phyloP scores from a whole-genome alignment of 2,113 vertebrate genomes.

The Rutilus rutilus region DNA sequence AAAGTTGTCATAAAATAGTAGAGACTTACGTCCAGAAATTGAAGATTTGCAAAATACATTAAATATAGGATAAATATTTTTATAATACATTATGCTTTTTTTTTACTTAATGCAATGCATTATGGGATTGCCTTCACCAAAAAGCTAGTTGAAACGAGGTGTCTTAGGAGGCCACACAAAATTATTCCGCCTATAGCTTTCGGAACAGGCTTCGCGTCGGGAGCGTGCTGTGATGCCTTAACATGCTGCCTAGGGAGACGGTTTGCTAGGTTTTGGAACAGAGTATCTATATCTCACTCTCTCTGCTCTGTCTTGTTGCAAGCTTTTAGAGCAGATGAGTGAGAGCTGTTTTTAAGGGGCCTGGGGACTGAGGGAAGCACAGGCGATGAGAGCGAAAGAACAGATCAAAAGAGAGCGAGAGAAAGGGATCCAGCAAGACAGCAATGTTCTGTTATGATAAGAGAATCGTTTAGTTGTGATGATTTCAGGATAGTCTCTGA shows the following conservation, averaged over 20 bases:
- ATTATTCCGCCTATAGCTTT: neutral
- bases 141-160: neutral
- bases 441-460: conserved; percentile 33
- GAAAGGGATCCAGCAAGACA: conserved; percentile 18
- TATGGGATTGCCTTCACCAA: neutral
- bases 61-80: neutral
- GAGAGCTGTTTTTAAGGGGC: conserved; percentile 33
- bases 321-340: conserved; percentile 27
- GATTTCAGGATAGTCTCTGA: conserved; percentile 9
- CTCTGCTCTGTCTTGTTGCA: conserved; percentile 25
- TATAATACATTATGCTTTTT: neutral
- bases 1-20: no score
- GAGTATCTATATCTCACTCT: conserved; percentile 6
- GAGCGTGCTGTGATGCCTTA: neutral
- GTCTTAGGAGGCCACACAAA: neutral
- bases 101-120: neutral
- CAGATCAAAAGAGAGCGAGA: conserved; percentile 34
- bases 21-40: no score
- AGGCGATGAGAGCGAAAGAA: conserved; percentile 51
- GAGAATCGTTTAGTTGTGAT: conserved; percentile 45
- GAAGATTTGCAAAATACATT: neutral
- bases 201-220: neutral
- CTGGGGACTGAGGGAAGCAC: conserved; percentile 41
- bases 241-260: conserved; percentile 12
- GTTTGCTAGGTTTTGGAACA: conserved; percentile 30